These are phyloP conservation scores for Melinaea menophilus DNA, from an alignment of 2,888 invertebrate genomes.

Conservation along the genomic window DNA sequence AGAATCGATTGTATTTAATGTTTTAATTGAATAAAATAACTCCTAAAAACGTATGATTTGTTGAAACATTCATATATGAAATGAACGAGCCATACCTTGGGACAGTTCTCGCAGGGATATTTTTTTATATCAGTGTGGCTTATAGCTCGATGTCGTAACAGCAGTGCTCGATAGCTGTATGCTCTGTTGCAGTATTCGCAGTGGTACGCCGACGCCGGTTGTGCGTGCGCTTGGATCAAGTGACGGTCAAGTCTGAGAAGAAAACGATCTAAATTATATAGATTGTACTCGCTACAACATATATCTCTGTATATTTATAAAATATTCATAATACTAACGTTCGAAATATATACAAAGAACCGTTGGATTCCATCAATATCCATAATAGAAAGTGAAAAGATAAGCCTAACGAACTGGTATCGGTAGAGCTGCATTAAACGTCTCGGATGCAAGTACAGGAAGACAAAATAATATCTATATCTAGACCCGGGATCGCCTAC, in stretches of 20 bases:
- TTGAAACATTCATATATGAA: neutral
- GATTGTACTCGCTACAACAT: neutral
- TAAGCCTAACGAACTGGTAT: conserved; percentile 58
- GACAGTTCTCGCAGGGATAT: conserved; percentile 95
- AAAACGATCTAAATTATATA: neutral
- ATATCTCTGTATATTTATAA: neutral
- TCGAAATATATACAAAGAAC: conserved; percentile 14
- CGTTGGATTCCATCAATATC: conserved; percentile 30
- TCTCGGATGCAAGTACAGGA: conserved; percentile 43
- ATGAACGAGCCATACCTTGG: conserved; percentile 77
- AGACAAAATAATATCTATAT: conserved; percentile 56
- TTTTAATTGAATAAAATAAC: no score
- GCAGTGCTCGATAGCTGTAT: conserved; percentile 88
- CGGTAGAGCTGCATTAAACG: conserved; percentile 39
- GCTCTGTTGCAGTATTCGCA: conserved; percentile 91
- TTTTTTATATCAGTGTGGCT: conserved; percentile 89
- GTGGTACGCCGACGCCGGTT: conserved; percentile 85
- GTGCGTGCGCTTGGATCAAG: conserved; percentile 86
- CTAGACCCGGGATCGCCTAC: conserved; percentile 55
- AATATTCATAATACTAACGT: neutral
- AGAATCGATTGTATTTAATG: neutral
- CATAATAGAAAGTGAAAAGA: conserved; percentile 50
- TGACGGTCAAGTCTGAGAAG: conserved; percentile 87
- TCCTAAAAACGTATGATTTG: neutral
- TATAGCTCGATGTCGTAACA: conserved; percentile 89